phyloP scores from a whole-genome alignment of 2,888 invertebrate genomes.

The Ernsta delagoae region DNA sequence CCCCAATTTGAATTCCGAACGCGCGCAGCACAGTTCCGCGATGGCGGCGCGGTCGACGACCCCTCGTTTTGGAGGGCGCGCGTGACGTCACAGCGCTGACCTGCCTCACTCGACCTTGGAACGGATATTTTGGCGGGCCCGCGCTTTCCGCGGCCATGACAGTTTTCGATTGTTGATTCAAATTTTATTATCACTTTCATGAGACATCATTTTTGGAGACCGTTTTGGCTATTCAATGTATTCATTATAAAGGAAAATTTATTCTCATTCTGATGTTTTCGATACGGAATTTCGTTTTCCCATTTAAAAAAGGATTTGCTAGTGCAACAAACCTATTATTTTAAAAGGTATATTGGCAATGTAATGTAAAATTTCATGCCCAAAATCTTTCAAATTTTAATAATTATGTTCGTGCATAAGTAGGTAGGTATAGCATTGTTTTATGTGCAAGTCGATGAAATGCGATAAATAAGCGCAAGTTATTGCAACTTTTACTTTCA shows the following conservation, averaged over 20 bases:
- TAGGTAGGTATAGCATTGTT: not conserved
- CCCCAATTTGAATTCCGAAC: slow-evolving; percentile 81
- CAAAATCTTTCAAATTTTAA: too few species aligned
- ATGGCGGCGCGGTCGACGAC: slow-evolving; percentile 76
- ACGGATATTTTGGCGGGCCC: slow-evolving; percentile 57
- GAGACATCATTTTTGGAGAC: slow-evolving; percentile 7
- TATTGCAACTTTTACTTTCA: slow-evolving; percentile 9
- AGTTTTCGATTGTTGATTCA: slow-evolving; percentile 28
- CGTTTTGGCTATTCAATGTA: too few species aligned
- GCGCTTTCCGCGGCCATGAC: slow-evolving; percentile 32
- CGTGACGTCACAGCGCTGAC: slow-evolving; percentile 79
- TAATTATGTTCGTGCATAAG: not conserved
- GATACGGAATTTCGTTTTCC: too few species aligned
- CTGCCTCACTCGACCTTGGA: slow-evolving; percentile 81
- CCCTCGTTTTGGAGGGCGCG: slow-evolving; percentile 81
- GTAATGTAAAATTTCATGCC: too few species aligned
- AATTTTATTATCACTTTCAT: slow-evolving; percentile 15
- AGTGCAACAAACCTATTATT: too few species aligned
- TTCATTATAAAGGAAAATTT: too few species aligned
- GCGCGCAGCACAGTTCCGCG: slow-evolving; percentile 81
- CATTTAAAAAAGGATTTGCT: too few species aligned
- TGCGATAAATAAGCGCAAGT: slow-evolving; percentile 19
- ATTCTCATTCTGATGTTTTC: too few species aligned
- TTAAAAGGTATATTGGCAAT: too few species aligned
- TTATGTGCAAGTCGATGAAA: slow-evolving; percentile 1